Percentiles rank a stretch among this genome's conserved stretches.
These are phyloP conservation scores for Amphipoea oculea DNA, from an alignment of 2,888 invertebrate genomes.

Conservation along the genomic window DNA sequence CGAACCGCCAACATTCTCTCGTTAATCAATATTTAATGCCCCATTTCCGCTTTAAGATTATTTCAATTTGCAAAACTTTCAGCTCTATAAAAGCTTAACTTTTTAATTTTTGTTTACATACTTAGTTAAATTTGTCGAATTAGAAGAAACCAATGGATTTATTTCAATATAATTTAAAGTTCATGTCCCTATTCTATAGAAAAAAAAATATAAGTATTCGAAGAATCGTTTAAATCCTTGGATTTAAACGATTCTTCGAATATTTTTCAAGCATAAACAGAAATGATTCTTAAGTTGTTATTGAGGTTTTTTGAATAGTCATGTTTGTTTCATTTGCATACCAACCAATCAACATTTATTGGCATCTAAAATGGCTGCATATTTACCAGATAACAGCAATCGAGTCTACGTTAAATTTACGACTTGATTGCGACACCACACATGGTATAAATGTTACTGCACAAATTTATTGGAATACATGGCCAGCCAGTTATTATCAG, in stretches of 20 bases:
- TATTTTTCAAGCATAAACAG: slow-evolving; percentile 13
- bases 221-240: too few species aligned
- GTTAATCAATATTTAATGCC: slow-evolving; percentile 74
- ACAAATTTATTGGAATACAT: slow-evolving; percentile 72
- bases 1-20: slow-evolving; percentile 64
- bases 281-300: slow-evolving; percentile 33
- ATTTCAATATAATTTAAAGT: neutral
- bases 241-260: neutral
- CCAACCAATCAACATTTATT: slow-evolving; percentile 55
- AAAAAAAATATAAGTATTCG: too few species aligned
- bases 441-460: slow-evolving; percentile 59
- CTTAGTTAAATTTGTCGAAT: neutral
- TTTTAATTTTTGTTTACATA: slow-evolving; percentile 14
- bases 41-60: slow-evolving; percentile 67
- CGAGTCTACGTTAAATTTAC: slow-evolving; percentile 58
- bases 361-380: slow-evolving; percentile 61
- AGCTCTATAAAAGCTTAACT: slow-evolving; percentile 30
- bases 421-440: slow-evolving; percentile 62
- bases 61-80: slow-evolving; percentile 57
- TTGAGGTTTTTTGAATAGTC: slow-evolving; percentile 47
- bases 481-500: slow-evolving; percentile 70
- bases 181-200: neutral
- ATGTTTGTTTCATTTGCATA: slow-evolving; percentile 53
- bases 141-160: slow-evolving; percentile 5
- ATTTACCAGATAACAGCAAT: slow-evolving; percentile 60